Evolutionary conservation across 2,888 invertebrate genomes (phyloP), one percentile per base, ranked within the genome.

Genomic region (Petrophora chlorosata): DNA sequence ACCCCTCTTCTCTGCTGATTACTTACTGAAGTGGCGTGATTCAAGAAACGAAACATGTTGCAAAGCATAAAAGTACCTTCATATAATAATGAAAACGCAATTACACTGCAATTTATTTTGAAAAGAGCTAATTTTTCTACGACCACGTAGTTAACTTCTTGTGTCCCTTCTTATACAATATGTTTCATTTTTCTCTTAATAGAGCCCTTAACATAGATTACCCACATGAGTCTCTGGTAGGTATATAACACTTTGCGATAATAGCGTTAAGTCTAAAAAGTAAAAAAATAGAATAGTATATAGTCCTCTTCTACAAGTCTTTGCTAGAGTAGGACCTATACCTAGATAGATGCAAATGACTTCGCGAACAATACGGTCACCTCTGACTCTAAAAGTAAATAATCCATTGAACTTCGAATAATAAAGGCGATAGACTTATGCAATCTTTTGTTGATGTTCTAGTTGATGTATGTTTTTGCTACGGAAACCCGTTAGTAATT

Each of bases 11-110:
- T 35, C 39, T 45, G 43, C 45, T 53, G 45, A 55, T 56, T 58
- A 34, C 26, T 36, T 23, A 50, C 52, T 63, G 56, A 52, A 61
- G 56, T 64, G 56, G 58, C 62, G 57, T 63, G 59, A 63, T 69
- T 56, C 35, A 41, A 25, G 25, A 22, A 14, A 29, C 13, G 15
- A 42, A 42, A 43, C 43, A 36, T 38, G 22, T 33, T 39, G 22
- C 28, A 43, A 38, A 17, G 2, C 8, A 19, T 9, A 3, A 15
- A 29, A 3, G 2, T 22, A 23, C 5, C 13, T 34, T 16, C n/a
- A n/a, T n/a, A n/a, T n/a, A n/a, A n/a, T n/a, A n/a, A n/a, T n/a
- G n/a, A n/a, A n/a, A n/a, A n/a, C n/a, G n/a, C n/a, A n/a, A n/a
- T n/a, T n/a, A n/a, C n/a, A n/a, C n/a, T n/a, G n/a, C n/a, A n/a